Evolutionary conservation across 2,797 vertebrate species (phyloP).

Genomic region (Cyclura pinguis): DNA sequence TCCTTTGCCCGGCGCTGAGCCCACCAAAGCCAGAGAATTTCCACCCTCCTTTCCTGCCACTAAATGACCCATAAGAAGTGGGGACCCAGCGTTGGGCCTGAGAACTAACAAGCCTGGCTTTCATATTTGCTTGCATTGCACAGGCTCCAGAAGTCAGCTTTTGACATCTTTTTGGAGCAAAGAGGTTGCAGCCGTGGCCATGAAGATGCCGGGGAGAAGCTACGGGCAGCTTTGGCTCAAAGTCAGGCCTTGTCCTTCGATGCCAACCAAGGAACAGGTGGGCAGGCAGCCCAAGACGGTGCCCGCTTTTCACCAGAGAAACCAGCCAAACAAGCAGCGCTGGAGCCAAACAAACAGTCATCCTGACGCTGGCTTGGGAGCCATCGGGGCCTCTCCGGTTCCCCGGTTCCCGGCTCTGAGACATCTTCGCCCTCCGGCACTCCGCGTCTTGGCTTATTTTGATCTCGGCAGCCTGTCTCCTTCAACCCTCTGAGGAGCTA

Average conservation of each 20-base stretch:
- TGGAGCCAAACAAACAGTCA: background rate
- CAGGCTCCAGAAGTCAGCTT: background rate
- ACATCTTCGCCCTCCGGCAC: background rate
- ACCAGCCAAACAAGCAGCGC: no score
- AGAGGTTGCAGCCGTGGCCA: no score
- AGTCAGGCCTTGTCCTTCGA: background rate
- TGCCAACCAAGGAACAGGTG: background rate
- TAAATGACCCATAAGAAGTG: no score
- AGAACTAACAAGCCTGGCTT: no score
- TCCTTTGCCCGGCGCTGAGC: no score
- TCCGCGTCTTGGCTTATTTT: rapidly evolving
- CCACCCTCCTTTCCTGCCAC: no score
- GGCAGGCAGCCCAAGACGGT: background rate
- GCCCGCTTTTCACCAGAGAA: background rate
- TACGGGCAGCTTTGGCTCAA: no score
- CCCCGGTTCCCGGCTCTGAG: background rate
- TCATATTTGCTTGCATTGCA: no score
- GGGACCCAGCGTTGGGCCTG: no score
- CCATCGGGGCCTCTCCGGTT: rapidly evolving
- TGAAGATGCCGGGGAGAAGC: no score
- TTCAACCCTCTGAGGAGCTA: conserved; percentile 43
- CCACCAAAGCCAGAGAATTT: background rate
- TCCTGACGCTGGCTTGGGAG: rapidly evolving
- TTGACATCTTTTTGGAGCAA: background rate
- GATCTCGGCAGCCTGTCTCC: conserved; percentile 24